Evolutionary conservation across 2,113 vertebrate species (phyloP), one percentile per base, ranked within the genome.

Genomic region (Aegotheles bennettii): DNA sequence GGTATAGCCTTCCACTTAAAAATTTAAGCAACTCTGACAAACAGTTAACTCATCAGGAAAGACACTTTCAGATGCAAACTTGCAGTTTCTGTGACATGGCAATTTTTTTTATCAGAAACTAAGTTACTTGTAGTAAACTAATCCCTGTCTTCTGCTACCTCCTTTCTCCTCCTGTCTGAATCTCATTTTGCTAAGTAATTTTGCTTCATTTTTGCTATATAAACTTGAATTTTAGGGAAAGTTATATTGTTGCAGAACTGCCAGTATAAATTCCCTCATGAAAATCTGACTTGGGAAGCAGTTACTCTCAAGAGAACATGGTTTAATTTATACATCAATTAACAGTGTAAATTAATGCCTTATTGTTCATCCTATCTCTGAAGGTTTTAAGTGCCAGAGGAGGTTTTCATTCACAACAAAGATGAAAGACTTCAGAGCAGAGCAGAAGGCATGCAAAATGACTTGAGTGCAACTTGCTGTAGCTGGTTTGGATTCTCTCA

Each of bases 281-380:
- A 87, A 84, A 84, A 68, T 89, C 33, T 87, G 64, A 75, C 60
- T 82, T 71, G n/a, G 5, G 35, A 95, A 94, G 56, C 51, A 84
- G 70, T 47, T 84, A 35, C 7, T 85, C 82, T 93, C 92, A 56
- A 51, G 90, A 83, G 78, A 93, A 64, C 16, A 10, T 17, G 16
- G 67, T 75, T 95, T 94, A 95, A 95, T 84, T 97, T 95, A 94
- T 94, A 95, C 81, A 93, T 26, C 89, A 95, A 96, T 97, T 95
- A 96, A 75, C 78, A 80, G 89, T 94, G 89, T 85, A 95, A 96
- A 97, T 95, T 96, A 94, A 82, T 96, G 94, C 61, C 91, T 91
- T 83, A 73, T 70, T 79, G 33, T 82, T 95, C 81, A 84, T 84
- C 24, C 11, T 60, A 36, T 85, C 95, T 95, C 92, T 35, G 59